These are phyloP conservation scores for Cyanoderma ruficeps DNA, from an alignment of 2,113 vertebrate species.

Conservation along the genomic window DNA sequence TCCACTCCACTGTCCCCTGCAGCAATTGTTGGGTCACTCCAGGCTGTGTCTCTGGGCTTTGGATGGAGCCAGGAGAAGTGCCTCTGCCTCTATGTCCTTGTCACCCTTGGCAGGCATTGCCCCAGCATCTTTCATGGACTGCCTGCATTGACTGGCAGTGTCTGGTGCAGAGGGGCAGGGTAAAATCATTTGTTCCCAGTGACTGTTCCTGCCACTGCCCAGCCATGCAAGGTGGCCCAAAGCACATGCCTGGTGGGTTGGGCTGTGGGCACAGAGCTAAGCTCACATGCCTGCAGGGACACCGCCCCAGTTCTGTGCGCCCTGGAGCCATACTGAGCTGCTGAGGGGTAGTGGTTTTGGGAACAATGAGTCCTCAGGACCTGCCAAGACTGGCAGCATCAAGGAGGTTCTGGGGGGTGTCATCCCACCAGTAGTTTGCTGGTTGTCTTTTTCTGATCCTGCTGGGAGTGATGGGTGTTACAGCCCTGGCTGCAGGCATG, in stretches of 20 bases:
- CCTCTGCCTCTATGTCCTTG: neutral
- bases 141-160: rapidly evolving
- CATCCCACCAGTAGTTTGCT: neutral
- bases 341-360: neutral
- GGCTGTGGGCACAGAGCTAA: neutral
- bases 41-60: neutral
- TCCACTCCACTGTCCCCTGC: neutral
- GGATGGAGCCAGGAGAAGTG: neutral
- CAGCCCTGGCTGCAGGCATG: neutral
- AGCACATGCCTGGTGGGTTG: neutral
- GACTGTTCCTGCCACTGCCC: neutral
- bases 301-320: neutral
- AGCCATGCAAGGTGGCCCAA: neutral
- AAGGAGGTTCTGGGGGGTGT: neutral
- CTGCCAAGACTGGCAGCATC: neutral
- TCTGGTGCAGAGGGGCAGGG: neutral
- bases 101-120: neutral
- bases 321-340: neutral
- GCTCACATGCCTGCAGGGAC: neutral
- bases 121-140: neutral
- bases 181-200: neutral
- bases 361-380: neutral
- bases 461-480: neutral
- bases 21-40: rapidly evolving
- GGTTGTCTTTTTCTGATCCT: neutral